Percentiles rank a stretch among this genome's conserved stretches.
Conservation (phyloP, 92 coral and sea anemone species). For the Epizoanthus stellaris region DNA sequence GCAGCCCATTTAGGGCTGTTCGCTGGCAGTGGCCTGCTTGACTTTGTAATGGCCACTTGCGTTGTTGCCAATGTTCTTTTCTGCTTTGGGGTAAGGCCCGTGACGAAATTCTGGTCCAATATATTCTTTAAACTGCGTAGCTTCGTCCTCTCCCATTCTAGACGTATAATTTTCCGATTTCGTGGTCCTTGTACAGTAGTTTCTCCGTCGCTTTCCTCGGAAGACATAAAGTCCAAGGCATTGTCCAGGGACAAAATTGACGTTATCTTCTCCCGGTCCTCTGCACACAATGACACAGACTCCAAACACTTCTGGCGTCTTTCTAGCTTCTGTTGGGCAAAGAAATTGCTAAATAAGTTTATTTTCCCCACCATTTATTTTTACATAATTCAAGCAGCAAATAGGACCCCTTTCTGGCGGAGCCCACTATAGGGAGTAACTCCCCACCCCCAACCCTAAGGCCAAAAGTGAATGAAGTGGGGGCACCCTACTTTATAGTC, state of each 20-base stretch:
- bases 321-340: conserved; percentile 26
- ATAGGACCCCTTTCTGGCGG: background rate
- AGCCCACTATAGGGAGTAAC: no score
- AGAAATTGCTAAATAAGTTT: background rate
- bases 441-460: no score
- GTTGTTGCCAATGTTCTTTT: no score
- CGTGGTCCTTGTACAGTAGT: background rate
- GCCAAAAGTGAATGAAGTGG: no score
- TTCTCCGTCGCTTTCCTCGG: background rate
- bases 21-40: no score
- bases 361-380: no score
- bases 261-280: background rate
- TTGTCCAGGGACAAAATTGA: background rate
- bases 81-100: no score
- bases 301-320: background rate
- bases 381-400: background rate
- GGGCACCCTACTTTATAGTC: no score
- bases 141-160: background rate
- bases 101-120: background rate
- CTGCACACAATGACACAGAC: background rate
- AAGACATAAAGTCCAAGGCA: background rate
- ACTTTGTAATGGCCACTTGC: no score
- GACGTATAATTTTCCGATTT: background rate
- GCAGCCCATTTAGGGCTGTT: no score
- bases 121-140: background rate